Percentiles rank a stretch among this genome's conserved stretches.
phyloP scores from a whole-genome alignment of 1,140 invertebrate genomes.

The Apis mellifera region Amel_HAv3.1 CM009935.2:6178501-6179000 shows the following conservation, averaged over 20 bases:
- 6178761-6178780: constrained; percentile 21
- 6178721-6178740: constrained; percentile 14
- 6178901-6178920: neutral
- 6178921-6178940: neutral
- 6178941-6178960: no score
- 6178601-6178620: constrained; percentile 8
- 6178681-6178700: neutral
- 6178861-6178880: constrained; percentile 25
- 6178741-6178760: constrained; percentile 28
- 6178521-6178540: neutral
- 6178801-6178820: neutral
- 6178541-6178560: neutral
- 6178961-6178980: neutral
- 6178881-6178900: constrained; percentile 11
- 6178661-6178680: neutral
- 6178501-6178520: neutral
- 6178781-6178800: neutral
- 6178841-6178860: neutral
- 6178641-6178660: neutral
- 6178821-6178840: neutral
- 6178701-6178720: constrained; percentile 20
- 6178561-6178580: neutral
- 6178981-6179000: neutral
- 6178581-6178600: neutral
- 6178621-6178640: constrained; percentile 31